Evolutionary conservation across 2,888 invertebrate genomes (phyloP), one percentile per base, ranked within the genome.

Genomic region (Amblyjoppa proteus): DNA sequence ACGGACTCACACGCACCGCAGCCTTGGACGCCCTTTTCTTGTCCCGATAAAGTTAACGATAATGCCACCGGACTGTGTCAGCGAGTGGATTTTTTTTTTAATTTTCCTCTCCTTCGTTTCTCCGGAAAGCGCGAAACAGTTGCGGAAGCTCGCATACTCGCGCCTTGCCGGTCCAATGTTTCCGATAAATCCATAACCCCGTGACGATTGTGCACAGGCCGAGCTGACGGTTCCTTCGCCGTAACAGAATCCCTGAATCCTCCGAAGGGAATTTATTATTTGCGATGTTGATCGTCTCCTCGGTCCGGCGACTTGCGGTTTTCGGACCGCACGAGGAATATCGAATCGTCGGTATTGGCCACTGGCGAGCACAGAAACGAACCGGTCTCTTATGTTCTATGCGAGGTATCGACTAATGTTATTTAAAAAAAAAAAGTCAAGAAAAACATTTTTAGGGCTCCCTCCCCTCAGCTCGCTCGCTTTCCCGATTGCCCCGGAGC

Each of bases 401-500:
- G 16, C 45, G 45, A 45, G 45, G 16, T 45, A 45, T 45, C 45
- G 16, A 16, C 16, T 45, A 16, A 45, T 45, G 16, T 13, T 0
- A 45, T 41, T 9, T 41, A 68, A 77, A 28, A 53, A 64, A 64
- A 66, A 76, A 51, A 61, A 75, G 31, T 20, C 2, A 6, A 6
- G 68, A 25, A 28, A 9, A 9, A 49, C 49, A 61, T 34, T 61
- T 45, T n/a, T 7, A 13, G 68, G 38, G 64, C 38, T 68, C 3
- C 41, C 68, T 41, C 20, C 25, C 25, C 3, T 20, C 25, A 68
- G 64, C n/a, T 66, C 61, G 64, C 64, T 58, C 25, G 13, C 66
- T 68, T 83, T 20, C 20, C 20, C 64, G 49, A 83, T 74, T 51
- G 69, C 69, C 71, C 45, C 6, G 64, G 84, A n/a, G 89, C 83